phyloP scores from a whole-genome alignment of 2,888 invertebrate genomes.

The Lithosia quadra region DNA sequence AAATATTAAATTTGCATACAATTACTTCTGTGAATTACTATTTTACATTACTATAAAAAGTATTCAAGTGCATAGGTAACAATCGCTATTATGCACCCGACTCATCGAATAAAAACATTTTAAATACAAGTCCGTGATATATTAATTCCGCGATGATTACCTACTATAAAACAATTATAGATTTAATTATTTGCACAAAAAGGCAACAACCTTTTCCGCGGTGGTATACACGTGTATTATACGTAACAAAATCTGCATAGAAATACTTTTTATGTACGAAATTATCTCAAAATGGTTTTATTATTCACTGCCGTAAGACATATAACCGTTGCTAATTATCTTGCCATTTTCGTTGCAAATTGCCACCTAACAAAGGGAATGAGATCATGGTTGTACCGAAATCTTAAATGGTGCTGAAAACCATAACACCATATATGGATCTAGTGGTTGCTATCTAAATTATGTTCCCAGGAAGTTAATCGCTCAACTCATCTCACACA shows the following conservation, averaged over 20 bases:
- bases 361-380: constrained; percentile 67
- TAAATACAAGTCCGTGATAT: neutral
- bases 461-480: constrained; percentile 32
- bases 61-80: neutral
- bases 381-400: constrained; percentile 60
- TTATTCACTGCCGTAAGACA: constrained; percentile 47
- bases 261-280: constrained; percentile 27
- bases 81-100: neutral
- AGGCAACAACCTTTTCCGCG: constrained; percentile 24
- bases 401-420: constrained; percentile 50
- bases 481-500: constrained; percentile 13
- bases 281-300: constrained; percentile 43
- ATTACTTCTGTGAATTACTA: neutral
- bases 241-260: constrained; percentile 33
- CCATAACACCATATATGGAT: constrained; percentile 68
- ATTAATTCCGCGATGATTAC: neutral
- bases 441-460: constrained; percentile 29
- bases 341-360: constrained; percentile 65
- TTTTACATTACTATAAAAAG: neutral
- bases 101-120: neutral
- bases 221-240: constrained; percentile 11
- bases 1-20: neutral
- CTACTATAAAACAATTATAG: constrained; percentile 7
- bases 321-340: constrained; percentile 44
- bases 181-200: constrained; percentile 17